Evolutionary conservation across 2,888 invertebrate genomes (phyloP), one percentile per base, ranked within the genome.

Genomic region (Acanthoscelides obtectus): DNA sequence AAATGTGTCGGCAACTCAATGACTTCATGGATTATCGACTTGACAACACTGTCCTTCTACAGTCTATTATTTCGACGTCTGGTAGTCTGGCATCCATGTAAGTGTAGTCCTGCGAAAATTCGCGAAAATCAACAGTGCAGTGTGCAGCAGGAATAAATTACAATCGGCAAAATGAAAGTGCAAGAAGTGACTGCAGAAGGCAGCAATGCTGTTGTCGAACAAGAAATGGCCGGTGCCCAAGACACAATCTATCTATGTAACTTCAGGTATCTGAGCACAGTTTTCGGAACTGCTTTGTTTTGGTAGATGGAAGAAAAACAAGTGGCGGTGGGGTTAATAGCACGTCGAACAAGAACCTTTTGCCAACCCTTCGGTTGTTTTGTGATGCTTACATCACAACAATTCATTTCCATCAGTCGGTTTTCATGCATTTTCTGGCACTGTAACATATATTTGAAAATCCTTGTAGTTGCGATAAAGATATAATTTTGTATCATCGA

Each of bases 211-310:
- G 81, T 84, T 80, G 84, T 88, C 81, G 88, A 88, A 76, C 88
- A 88, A 82, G 92, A 92, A 80, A 92, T 93, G 90, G 92, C 93
- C 80, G 94, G 94, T 79, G 97, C 96, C 68, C 96, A 97, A 87
- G 97, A 98, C 85, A 98, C 97, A 72, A 97, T 98, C 82, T 98
- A 98, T 87, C 87, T 98, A 85, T 98, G 98, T 88, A 98, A 98
- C 86, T 98, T 98, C 86, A 45, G 45, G 45, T 45, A 45, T 12
- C 6, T 45, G 45, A 12, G 17, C 5, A 45, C 12, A 12, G 6
- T 45, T 45, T 45, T 1, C 8, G 1, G 17, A 12, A 12, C 45
- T 45, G 45, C 45, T 45, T 45, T 45, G 12, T 45, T 45, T 45
- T 45, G 45, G n/a, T n/a, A n/a, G n/a, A n/a, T n/a, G n/a, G n/a